A percentile compares a stretch with the other conserved stretches of the same genome.
Evolutionary conservation across 2,888 invertebrate genomes (phyloP).

Genomic region (Trissolcus brochymenae): DNA sequence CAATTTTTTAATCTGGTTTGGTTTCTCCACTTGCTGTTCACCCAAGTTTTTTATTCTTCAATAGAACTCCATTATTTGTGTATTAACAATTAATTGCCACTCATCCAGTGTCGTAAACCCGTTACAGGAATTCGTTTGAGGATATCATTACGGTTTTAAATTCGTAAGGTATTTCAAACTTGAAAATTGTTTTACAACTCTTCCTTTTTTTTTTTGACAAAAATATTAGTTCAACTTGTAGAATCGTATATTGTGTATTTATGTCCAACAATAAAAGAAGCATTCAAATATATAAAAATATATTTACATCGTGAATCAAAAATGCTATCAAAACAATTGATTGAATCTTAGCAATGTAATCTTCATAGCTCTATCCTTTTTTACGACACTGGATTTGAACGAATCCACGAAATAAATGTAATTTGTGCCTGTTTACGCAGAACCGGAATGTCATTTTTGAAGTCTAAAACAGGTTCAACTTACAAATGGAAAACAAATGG

Average conservation of each 20-base stretch:
- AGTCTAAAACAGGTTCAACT: slow-evolving; percentile 5
- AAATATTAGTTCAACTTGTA: too few species aligned
- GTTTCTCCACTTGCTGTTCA: background rate
- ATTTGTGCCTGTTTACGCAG: slow-evolving; percentile 6
- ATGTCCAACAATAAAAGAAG: too few species aligned
- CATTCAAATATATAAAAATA: too few species aligned
- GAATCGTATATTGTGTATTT: too few species aligned
- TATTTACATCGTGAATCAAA: too few species aligned
- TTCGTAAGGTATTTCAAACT: too few species aligned
- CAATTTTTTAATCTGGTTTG: background rate
- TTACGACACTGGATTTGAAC: slow-evolving; percentile 33
- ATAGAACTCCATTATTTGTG: slow-evolving; percentile 15
- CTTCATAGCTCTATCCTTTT: background rate
- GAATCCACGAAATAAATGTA: slow-evolving; percentile 5
- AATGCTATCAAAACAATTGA: too few species aligned
- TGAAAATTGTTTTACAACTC: too few species aligned
- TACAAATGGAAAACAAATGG: background rate
- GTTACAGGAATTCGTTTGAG: background rate
- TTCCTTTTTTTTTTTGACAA: too few species aligned
- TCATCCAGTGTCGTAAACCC: slow-evolving; percentile 43
- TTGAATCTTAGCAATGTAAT: too few species aligned
- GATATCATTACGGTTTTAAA: too few species aligned
- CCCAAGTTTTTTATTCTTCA: slow-evolving; percentile 8
- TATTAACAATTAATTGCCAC: slow-evolving; percentile 32
- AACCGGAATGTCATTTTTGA: slow-evolving; percentile 7